These are phyloP conservation scores for Pygmarrhopalites habei DNA, from an alignment of 1,140 invertebrate genomes.

Conservation along the genomic window DNA sequence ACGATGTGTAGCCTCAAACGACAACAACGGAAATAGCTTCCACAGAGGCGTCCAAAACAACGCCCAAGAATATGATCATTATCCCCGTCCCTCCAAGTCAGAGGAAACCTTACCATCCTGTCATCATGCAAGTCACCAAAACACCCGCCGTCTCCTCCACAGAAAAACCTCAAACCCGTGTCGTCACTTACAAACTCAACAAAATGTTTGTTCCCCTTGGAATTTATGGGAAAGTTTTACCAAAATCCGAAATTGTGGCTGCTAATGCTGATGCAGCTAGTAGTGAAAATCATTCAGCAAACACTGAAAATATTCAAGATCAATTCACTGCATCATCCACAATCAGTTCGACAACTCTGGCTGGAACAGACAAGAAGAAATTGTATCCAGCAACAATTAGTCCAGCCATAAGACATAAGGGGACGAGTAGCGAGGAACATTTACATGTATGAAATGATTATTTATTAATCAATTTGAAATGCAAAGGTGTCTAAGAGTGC, in stretches of 20 bases:
- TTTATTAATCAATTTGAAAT: no score
- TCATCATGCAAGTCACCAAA: conserved; percentile 37
- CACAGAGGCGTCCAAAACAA: not conserved
- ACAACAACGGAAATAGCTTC: not conserved
- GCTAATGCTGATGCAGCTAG: not conserved
- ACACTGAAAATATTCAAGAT: no score
- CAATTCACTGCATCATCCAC: not conserved
- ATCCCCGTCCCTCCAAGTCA: conserved; percentile 35
- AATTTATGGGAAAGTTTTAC: conserved; percentile 35
- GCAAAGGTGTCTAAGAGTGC: no score
- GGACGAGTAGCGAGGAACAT: conserved; percentile 17
- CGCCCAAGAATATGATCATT: conserved; percentile 32
- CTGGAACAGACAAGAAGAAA: no score
- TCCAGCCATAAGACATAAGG: conserved; percentile 29
- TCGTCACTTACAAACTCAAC: conserved; percentile 37
- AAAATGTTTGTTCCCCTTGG: conserved; percentile 40
- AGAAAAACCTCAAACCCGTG: conserved; percentile 13
- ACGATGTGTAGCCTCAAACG: conserved; percentile 2
- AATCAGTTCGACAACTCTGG: no score
- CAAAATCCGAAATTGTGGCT: conserved; percentile 8
- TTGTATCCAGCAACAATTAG: not conserved
- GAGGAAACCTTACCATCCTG: conserved; percentile 33
- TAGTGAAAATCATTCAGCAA: no score
- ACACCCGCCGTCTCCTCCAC: conserved; percentile 5
- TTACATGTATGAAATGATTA: no score